phyloP scores from a whole-genome alignment of 2,113 vertebrate species.

The Dromiciops gliroides region DNA sequence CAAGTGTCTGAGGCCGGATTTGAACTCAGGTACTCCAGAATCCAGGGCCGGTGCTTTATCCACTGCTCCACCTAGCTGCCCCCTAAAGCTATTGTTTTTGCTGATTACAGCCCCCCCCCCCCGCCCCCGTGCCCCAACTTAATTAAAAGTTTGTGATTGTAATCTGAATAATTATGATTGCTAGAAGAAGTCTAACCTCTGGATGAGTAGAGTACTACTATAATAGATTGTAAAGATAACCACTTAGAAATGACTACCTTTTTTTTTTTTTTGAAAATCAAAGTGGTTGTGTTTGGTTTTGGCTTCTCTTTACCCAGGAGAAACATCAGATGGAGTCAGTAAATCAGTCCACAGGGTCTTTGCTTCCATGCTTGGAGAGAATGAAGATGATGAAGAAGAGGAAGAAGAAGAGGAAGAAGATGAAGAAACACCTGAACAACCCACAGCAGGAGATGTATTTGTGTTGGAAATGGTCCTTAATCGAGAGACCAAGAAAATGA shows the following conservation, averaged over 20 bases:
- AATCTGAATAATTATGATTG: background rate
- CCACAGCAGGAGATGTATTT: constrained; percentile 94
- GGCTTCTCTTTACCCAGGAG: constrained; percentile 76
- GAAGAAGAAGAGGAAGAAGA: constrained; percentile 85
- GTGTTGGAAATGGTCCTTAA: constrained; percentile 97
- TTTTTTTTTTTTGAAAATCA: background rate
- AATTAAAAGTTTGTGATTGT: background rate
- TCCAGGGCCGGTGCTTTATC: too few relatives aligned
- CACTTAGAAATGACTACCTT: background rate
- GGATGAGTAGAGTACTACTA: background rate
- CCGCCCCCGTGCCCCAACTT: background rate
- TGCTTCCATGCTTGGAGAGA: constrained; percentile 94
- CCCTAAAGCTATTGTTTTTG: constrained; percentile 11
- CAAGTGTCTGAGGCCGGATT: too few relatives aligned
- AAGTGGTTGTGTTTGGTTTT: background rate
- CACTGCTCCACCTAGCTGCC: too few relatives aligned
- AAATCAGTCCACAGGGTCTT: constrained; percentile 95
- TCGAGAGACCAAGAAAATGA: constrained; percentile 97
- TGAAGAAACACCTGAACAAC: constrained; percentile 83
- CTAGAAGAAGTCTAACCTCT: constrained; percentile 31
- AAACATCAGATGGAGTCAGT: constrained; percentile 93
- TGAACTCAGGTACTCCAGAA: too few relatives aligned
- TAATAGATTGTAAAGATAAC: background rate
- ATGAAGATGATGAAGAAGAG: constrained; percentile 81
- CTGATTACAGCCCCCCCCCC: background rate